Evolutionary conservation across 2,797 vertebrate species (phyloP).

Genomic region (Rhincodon typus): DNA sequence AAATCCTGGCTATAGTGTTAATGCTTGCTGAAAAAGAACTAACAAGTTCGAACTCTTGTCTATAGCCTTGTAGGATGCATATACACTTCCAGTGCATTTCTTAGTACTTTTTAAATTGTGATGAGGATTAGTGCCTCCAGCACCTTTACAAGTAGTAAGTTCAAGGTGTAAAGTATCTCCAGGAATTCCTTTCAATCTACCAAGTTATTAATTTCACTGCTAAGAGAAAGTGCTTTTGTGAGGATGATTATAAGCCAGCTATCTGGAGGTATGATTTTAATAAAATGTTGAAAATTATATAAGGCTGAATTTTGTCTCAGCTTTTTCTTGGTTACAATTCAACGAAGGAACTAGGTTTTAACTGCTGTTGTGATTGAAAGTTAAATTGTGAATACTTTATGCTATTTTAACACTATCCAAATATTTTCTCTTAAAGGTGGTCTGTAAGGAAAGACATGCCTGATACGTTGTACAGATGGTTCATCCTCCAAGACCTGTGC

Average conservation of each 20-base stretch:
- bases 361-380: background rate
- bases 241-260: background rate
- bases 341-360: background rate
- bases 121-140: too few species aligned
- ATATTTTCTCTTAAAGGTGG: slow-evolving; percentile 42
- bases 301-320: background rate
- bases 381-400: background rate
- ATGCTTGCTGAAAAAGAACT: too few species aligned
- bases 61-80: too few species aligned
- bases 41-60: too few species aligned
- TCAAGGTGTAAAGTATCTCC: too few species aligned
- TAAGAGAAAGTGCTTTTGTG: too few species aligned
- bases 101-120: too few species aligned
- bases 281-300: background rate
- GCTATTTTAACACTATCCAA: background rate
- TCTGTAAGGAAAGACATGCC: slow-evolving; percentile 43
- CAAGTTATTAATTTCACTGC: too few species aligned
- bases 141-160: too few species aligned
- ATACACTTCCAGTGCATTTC: too few species aligned
- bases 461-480: background rate
- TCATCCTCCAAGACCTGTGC: slow-evolving; percentile 39
- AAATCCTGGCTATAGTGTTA: too few species aligned
- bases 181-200: too few species aligned
- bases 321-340: background rate
- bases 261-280: background rate